Conservation (phyloP, 2,888 invertebrate species). For the Tenthredo notha region DNA sequence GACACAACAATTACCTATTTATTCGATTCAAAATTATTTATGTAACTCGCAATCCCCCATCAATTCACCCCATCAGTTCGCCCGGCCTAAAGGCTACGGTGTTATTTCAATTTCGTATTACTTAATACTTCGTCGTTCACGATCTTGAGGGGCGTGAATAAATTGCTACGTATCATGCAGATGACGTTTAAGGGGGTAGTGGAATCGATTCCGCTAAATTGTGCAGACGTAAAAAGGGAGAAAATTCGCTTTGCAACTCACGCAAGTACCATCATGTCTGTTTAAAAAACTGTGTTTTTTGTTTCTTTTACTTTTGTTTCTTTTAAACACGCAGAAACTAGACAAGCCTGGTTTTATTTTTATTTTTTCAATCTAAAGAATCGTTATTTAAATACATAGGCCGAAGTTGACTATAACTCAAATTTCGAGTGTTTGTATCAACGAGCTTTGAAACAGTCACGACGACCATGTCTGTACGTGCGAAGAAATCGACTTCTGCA, state of each 20-base stretch:
- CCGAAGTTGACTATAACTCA: neutral
- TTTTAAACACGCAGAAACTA: neutral
- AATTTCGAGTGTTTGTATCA: neutral
- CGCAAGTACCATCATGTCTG: neutral
- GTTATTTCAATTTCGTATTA: conserved; percentile 7
- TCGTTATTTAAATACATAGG: neutral
- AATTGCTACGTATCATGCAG: conserved; percentile 4
- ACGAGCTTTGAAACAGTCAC: neutral
- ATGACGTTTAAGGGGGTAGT: neutral
- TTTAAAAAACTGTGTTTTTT: neutral
- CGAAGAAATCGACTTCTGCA: neutral
- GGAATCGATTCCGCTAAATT: neutral
- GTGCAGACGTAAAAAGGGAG: neutral
- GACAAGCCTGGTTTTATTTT: neutral
- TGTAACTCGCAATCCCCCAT: conserved; percentile 1
- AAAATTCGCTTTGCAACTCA: neutral
- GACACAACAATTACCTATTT: conserved; percentile 42
- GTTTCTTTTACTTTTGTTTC: too few relatives aligned
- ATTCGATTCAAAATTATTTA: conserved; percentile 17
- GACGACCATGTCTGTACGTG: neutral
- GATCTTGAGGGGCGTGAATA: neutral
- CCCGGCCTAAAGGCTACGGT: conserved; percentile 3
- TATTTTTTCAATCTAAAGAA: neutral
- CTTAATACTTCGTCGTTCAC: neutral
- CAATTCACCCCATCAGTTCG: neutral